Evolutionary conservation across 2,888 invertebrate species (phyloP).

Genomic region (Orthosia cruda): DNA sequence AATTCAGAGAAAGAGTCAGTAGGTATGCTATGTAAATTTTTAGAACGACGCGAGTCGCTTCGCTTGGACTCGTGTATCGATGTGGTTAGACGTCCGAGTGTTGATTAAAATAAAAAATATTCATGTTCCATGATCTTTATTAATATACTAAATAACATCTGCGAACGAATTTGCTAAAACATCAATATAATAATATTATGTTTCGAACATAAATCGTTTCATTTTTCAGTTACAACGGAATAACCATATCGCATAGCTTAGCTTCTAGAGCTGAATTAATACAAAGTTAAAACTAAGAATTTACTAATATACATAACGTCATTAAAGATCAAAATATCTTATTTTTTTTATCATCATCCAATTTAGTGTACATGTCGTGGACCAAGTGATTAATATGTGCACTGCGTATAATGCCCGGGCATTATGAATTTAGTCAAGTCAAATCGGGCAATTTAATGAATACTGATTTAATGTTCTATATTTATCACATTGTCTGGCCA

Average conservation of each 20-base stretch:
- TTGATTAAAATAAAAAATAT: background rate
- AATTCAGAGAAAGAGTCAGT: background rate
- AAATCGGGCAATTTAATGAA: too few relatives aligned
- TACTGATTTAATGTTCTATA: too few relatives aligned
- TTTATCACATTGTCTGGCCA: too few relatives aligned
- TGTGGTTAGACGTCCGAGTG: too few relatives aligned
- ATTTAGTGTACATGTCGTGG: too few relatives aligned
- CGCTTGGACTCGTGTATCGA: too few relatives aligned
- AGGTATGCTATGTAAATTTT: background rate
- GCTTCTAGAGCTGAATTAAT: conserved; percentile 39
- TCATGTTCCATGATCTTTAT: conserved; percentile 67
- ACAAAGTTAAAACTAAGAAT: conserved; percentile 23
- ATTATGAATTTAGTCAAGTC: too few relatives aligned
- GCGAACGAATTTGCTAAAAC: conserved; percentile 33
- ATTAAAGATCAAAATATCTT: background rate
- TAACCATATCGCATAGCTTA: conserved; percentile 25
- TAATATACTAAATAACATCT: conserved; percentile 45
- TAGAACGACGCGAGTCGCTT: too few relatives aligned
- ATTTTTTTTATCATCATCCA: background rate
- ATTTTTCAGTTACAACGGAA: conserved; percentile 5
- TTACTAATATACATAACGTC: conserved; percentile 20
- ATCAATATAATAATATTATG: conserved; percentile 49
- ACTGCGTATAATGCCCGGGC: too few relatives aligned
- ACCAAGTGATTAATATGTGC: too few relatives aligned
- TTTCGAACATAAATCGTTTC: conserved; percentile 53